These are phyloP conservation scores for Glyptemys insculpta DNA, from an alignment of 2,797 vertebrate species.

Conservation along the genomic window DNA sequence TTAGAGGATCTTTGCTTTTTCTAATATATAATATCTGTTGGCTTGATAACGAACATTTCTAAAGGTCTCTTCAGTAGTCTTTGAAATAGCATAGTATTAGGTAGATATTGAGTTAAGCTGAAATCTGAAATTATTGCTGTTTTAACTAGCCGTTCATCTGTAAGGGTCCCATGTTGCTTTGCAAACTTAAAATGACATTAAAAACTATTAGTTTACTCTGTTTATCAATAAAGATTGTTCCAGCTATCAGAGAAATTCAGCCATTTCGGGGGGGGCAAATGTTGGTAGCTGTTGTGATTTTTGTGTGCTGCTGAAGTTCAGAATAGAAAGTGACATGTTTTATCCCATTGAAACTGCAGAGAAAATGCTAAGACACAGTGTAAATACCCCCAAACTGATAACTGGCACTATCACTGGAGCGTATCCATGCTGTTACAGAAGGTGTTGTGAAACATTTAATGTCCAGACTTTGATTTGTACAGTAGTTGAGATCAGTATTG, in stretches of 20 bases:
- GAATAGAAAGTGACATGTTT: background rate
- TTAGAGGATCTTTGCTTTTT: slow-evolving; percentile 85
- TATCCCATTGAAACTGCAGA: background rate
- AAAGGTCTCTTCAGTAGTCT: slow-evolving; percentile 37
- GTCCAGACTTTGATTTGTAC: background rate
- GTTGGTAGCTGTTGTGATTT: slow-evolving; percentile 11
- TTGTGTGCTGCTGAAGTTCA: background rate
- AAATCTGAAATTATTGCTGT: background rate
- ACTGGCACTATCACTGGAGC: background rate
- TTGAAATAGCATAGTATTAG: slow-evolving; percentile 24
- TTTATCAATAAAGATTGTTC: background rate
- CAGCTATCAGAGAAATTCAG: background rate
- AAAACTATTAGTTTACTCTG: background rate
- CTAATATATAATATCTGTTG: slow-evolving; percentile 77
- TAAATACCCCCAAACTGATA: background rate
- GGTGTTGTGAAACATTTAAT: background rate
- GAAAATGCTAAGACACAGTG: background rate
- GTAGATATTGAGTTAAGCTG: background rate
- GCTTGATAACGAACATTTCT: slow-evolving; percentile 71
- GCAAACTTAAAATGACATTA: background rate
- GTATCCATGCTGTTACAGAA: background rate
- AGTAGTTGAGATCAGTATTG: background rate
- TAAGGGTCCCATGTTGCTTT: background rate
- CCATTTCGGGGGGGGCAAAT: background rate
- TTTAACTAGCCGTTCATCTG: background rate